Evolutionary conservation across 1,140 invertebrate species (phyloP), one percentile per base, ranked within the genome.

Genomic region (Holcopasites calliopsidis): DNA sequence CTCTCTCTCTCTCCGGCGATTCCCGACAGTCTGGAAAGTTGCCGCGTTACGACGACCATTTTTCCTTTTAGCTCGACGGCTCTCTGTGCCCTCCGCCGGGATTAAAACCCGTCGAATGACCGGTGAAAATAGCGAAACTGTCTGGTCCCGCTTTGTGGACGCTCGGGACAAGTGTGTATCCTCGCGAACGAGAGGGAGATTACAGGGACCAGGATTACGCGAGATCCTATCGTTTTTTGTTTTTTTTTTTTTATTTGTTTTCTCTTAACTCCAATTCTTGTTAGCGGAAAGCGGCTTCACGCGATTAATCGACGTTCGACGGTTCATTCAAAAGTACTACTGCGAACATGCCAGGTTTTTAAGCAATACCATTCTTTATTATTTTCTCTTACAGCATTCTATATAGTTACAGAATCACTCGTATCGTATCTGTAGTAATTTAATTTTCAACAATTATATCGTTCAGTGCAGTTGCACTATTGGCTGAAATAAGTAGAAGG

Each of bases 1-100:
- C n/a, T n/a, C n/a, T n/a, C n/a, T n/a, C n/a, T n/a, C n/a, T n/a
- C n/a, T 18, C 33, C 11, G 60, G 0, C 69, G 55, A 75, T 79
- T 79, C 35, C 69, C 71, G 77, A 77, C 80, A 82, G 80, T 82
- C 80, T 82, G 80, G 74, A 82, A 82, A 82, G 80, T 82, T 82
- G 50, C 50, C 52, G 74, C 62, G 77, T 82, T 80, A 80, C 65
- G 68, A 42, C 55, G 16, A 55, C 40, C 42, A 80, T 82, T 82
- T 80, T 80, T 82, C 74, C 76, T 77, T 77, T 82, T 77, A 76
- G 64, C 33, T 11, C 16, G 0, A 31, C 23, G 28, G 31, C 38
- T 42, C 52, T 26, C 33, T 42, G 2, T 38, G 42, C 57, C 52
- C 72, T 31, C 60, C 13, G 49, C 44, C 28, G 28, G 62, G 77